These are phyloP conservation scores for Pterocles orientalis DNA, from an alignment of 2,113 vertebrate species.

Conservation along the genomic window DNA sequence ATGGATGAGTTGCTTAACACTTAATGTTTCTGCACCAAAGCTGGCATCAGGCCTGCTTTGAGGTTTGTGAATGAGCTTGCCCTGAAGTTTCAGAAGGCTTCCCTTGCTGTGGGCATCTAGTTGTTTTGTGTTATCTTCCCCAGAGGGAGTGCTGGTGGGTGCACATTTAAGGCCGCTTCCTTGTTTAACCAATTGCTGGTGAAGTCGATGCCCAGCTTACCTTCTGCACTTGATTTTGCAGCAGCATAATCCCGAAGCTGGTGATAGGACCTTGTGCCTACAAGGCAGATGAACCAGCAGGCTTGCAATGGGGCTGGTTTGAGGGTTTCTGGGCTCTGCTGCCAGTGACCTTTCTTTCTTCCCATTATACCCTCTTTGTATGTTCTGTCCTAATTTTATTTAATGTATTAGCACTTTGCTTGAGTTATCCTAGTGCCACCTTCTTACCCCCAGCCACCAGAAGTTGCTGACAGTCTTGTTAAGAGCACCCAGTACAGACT, in stretches of 20 bases:
- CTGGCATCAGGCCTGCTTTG: accelerated
- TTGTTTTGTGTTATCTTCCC: neutral
- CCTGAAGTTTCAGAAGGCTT: neutral
- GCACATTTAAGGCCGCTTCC: neutral
- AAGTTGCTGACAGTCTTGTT: neutral
- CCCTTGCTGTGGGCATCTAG: accelerated
- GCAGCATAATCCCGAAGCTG: neutral
- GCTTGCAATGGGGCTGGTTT: neutral
- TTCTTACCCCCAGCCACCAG: neutral
- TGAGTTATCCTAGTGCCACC: neutral
- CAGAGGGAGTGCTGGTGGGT: neutral
- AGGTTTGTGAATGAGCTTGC: neutral
- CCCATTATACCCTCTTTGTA: neutral
- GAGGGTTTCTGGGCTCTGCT: neutral
- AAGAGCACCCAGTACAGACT: neutral
- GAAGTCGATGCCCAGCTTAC: neutral
- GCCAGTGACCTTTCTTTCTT: neutral
- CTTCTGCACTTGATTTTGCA: neutral
- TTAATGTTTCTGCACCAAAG: neutral
- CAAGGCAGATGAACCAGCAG: accelerated
- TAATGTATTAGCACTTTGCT: neutral
- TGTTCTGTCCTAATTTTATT: neutral
- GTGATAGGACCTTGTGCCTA: neutral
- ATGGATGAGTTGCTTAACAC: neutral
- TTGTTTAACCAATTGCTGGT: neutral